phyloP scores from a whole-genome alignment of 1,140 invertebrate genomes.

The Brachionus rotundiformis region DNA sequence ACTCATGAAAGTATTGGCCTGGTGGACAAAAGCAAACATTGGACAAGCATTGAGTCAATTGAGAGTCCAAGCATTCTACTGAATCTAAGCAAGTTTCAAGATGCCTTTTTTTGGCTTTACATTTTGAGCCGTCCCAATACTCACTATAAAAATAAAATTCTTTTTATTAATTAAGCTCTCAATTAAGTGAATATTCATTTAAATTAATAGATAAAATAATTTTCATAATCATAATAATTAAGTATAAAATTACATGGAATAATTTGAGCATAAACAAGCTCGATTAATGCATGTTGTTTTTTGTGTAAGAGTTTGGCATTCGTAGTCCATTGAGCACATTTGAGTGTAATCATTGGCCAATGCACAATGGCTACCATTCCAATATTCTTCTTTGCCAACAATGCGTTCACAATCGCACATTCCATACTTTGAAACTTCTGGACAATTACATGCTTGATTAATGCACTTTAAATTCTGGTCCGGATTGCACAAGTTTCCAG shows the following conservation, averaged over 20 bases:
- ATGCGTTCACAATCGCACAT: neutral
- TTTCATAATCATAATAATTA: no score
- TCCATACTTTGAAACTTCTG: neutral
- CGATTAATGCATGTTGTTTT: neutral
- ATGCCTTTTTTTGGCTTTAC: neutral
- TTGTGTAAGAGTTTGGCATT: neutral
- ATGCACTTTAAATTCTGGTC: neutral
- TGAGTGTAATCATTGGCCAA: neutral
- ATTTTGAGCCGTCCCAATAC: neutral
- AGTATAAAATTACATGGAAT: conserved; percentile 23
- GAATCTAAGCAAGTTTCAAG: neutral
- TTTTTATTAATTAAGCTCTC: no score
- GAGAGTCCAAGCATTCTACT: neutral
- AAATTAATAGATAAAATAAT: no score
- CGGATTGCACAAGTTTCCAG: neutral
- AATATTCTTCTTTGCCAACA: neutral
- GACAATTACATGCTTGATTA: neutral
- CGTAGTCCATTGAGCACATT: neutral
- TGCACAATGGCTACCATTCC: neutral
- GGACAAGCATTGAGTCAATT: neutral
- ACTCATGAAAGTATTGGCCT: neutral
- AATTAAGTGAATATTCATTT: no score
- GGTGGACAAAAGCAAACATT: neutral
- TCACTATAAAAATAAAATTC: neutral
- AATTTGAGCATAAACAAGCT: neutral